A percentile compares a stretch with the other conserved stretches of the same genome.
Evolutionary conservation across 2,888 invertebrate genomes (phyloP).

Genomic region (Idaea aversata): DNA sequence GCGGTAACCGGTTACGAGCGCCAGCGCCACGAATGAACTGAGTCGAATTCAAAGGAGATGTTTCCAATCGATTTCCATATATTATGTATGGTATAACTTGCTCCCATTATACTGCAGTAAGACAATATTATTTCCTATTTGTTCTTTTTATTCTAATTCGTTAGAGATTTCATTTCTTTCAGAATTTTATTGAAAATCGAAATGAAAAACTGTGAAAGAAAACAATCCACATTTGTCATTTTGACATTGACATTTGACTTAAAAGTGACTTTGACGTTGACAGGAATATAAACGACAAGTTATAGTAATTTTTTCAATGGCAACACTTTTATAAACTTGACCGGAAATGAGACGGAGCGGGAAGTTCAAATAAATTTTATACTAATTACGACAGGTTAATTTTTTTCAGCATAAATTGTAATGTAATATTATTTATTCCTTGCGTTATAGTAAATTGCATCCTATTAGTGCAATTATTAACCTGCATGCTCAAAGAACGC

Average conservation of each 20-base stretch:
- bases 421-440: neutral
- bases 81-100: neutral
- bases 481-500: neutral
- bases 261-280: neutral
- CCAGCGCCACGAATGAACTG: conserved; percentile 26
- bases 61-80: neutral
- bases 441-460: neutral
- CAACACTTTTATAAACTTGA: neutral
- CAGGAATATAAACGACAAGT: neutral
- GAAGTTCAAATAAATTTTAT: neutral
- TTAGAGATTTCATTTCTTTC: neutral
- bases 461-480: neutral
- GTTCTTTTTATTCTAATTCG: neutral
- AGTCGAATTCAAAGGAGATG: conserved; percentile 6
- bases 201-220: neutral
- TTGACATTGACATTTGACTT: neutral
- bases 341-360: neutral
- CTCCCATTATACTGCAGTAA: neutral
- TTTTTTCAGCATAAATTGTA: too few relatives aligned
- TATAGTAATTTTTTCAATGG: neutral
- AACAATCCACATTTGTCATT: neutral
- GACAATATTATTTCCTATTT: neutral
- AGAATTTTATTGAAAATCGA: neutral
- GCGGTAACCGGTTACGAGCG: conserved; percentile 17
- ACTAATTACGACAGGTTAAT: neutral